Conservation (phyloP, 2,113 vertebrate genomes). For the Gymnobelideus leadbeateri region DNA sequence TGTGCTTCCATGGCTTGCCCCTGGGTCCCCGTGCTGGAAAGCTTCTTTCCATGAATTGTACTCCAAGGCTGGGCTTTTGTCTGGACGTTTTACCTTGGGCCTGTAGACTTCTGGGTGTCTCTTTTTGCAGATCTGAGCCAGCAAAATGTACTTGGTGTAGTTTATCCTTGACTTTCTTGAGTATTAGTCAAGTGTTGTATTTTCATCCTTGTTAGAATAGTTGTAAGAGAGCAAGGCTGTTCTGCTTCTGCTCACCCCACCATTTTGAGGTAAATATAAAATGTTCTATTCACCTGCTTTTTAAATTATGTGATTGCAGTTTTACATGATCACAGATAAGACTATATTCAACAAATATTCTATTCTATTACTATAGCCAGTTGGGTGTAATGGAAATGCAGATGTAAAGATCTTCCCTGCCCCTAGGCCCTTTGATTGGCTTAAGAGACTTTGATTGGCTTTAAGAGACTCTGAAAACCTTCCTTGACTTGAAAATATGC, state of each 20-base stretch:
- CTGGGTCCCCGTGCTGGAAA: too few species aligned
- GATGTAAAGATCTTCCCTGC: too few species aligned
- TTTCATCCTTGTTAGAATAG: not conserved
- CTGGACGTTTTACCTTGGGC: not conserved
- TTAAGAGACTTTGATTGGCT: too few species aligned
- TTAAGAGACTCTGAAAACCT: too few species aligned
- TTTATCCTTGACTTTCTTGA: not conserved
- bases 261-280: not conserved
- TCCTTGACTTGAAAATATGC: too few species aligned
- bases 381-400: too few species aligned
- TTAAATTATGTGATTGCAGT: slow-evolving; percentile 27
- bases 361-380: not conserved
- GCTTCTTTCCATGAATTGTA: not conserved
- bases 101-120: not conserved
- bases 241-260: not conserved
- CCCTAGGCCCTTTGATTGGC: too few species aligned
- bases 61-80: not conserved
- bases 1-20: too few species aligned
- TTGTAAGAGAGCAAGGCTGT: not conserved
- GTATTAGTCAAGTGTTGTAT: not conserved
- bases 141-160: not conserved
- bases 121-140: not conserved
- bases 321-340: slow-evolving; percentile 4
- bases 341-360: not conserved
- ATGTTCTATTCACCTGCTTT: slow-evolving; percentile 32